These are phyloP conservation scores for Sebastes diploproa DNA, from an alignment of 2,797 vertebrate species.

Conservation along the genomic window DNA sequence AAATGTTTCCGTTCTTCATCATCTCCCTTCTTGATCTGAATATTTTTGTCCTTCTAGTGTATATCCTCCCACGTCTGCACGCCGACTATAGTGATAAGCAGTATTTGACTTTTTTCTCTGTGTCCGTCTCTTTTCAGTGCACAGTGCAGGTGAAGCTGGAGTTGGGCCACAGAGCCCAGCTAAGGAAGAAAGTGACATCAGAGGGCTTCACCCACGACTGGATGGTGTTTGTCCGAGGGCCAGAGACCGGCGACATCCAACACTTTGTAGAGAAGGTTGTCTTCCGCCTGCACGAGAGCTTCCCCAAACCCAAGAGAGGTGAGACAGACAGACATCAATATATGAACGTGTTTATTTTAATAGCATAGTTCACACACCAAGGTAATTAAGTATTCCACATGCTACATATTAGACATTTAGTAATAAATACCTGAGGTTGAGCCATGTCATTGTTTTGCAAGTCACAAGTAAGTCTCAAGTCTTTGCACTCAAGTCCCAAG, in stretches of 20 bases:
- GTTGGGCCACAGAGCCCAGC: constrained; percentile 95
- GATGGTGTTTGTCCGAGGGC: constrained; percentile 98
- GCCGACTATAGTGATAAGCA: not conserved
- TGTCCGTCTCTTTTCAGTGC: constrained; percentile 81
- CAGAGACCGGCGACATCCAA: constrained; percentile 96
- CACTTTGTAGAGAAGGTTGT: constrained; percentile 98
- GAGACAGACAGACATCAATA: not conserved
- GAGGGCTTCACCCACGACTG: constrained; percentile 99
- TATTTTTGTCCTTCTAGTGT: not conserved
- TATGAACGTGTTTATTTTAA: not conserved
- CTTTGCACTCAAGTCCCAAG: too few species aligned
- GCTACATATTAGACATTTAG: not conserved
- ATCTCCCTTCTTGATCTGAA: not conserved
- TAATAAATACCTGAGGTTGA: not conserved
- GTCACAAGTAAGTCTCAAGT: too few species aligned
- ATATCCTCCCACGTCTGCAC: not conserved
- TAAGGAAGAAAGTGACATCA: constrained; percentile 94
- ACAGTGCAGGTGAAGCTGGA: constrained; percentile 99
- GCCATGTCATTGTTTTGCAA: too few species aligned
- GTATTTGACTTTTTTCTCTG: not conserved
- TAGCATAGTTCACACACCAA: not conserved
- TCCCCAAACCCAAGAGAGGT: constrained; percentile 98
- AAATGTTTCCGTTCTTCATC: not conserved
- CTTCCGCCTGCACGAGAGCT: constrained; percentile 97
- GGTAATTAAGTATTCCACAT: not conserved